A percentile compares a stretch with the other conserved stretches of the same genome.
Conservation (phyloP, 2,797 vertebrate genomes). For the Enteromius afrohamiltoni region DNA sequence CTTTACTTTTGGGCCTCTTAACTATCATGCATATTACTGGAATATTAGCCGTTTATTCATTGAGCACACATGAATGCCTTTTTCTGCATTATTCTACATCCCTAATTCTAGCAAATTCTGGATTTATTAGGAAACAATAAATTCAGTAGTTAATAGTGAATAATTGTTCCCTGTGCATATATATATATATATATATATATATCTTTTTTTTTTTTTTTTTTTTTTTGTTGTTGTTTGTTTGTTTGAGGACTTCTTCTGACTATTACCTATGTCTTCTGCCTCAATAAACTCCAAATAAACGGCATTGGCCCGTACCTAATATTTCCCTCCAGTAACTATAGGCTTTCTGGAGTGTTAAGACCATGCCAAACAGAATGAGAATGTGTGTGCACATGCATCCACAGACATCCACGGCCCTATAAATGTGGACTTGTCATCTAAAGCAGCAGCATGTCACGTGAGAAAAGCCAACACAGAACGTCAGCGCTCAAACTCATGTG, state of each 20-base stretch:
- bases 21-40: no score
- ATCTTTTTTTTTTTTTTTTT: no score
- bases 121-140: no score
- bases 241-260: background rate
- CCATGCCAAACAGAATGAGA: background rate
- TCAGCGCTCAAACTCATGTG: background rate
- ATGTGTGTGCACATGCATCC: background rate
- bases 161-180: no score
- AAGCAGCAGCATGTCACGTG: background rate
- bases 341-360: background rate
- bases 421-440: background rate
- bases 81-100: no score
- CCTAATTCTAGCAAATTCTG: no score
- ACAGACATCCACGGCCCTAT: background rate
- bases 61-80: no score
- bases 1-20: no score
- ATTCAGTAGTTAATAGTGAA: no score
- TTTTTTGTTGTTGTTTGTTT: no score
- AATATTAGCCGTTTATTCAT: no score
- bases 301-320: background rate
- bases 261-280: background rate
- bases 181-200: no score
- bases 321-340: background rate
- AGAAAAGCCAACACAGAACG: background rate
- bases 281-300: background rate